These are phyloP conservation scores for Netelia inedita DNA, from an alignment of 2,888 invertebrate genomes.

Conservation along the genomic window DNA sequence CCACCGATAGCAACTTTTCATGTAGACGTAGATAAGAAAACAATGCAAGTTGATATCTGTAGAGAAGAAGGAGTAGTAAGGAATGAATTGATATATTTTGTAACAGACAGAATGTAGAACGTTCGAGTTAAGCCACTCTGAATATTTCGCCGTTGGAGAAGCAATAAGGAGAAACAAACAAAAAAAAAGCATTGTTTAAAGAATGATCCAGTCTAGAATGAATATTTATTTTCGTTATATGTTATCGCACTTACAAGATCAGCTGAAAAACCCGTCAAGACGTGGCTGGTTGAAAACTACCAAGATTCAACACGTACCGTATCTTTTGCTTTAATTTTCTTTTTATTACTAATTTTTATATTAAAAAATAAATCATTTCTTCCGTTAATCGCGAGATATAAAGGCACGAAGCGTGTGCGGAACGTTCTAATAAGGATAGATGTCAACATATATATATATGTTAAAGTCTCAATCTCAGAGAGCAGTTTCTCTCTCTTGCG, in stretches of 20 bases:
- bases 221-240: too few species aligned
- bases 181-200: constrained; percentile 6
- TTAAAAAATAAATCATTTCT: constrained; percentile 54
- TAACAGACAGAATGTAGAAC: constrained; percentile 61
- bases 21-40: constrained; percentile 78
- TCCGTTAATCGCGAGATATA: constrained; percentile 49
- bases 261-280: too few species aligned
- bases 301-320: not conserved
- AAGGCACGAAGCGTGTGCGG: constrained; percentile 58
- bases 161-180: constrained; percentile 24
- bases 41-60: constrained; percentile 71
- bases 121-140: constrained; percentile 17
- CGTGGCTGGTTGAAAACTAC: too few species aligned
- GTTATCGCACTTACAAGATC: too few species aligned
- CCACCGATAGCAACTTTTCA: constrained; percentile 85
- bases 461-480: constrained; percentile 53
- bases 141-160: constrained; percentile 36
- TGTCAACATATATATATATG: not conserved
- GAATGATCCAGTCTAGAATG: not conserved
- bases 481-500: constrained; percentile 68
- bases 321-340: not conserved
- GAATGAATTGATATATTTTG: constrained; percentile 77
- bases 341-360: constrained; percentile 13
- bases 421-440: constrained; percentile 8
- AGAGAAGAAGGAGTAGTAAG: constrained; percentile 74